These are phyloP conservation scores for Microcebus tavaratra DNA, from an alignment of 2,113 vertebrate species.

Conservation along the genomic window DNA sequence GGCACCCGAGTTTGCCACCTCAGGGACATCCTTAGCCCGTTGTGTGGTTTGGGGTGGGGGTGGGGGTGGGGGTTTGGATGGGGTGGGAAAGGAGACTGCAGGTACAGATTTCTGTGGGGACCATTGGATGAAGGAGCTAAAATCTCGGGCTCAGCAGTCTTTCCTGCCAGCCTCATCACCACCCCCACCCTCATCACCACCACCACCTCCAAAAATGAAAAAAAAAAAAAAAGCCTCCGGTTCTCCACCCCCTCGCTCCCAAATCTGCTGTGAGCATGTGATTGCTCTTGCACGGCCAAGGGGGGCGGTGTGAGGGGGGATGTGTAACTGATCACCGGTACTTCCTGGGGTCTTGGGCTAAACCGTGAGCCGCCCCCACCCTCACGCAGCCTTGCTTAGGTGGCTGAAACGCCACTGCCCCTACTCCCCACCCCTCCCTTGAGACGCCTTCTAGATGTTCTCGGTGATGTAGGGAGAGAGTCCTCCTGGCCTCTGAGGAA, in stretches of 20 bases:
- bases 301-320: not conserved
- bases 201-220: not conserved
- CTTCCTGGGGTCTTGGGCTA: not conserved
- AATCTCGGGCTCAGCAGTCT: constrained; percentile 27
- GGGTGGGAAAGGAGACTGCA: not conserved
- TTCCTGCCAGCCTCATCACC: constrained; percentile 38
- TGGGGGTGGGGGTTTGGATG: not conserved
- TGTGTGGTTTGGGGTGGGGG: not conserved
- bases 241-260: constrained; percentile 65
- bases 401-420: not conserved
- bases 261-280: constrained; percentile 57
- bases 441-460: not conserved
- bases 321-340: constrained; percentile 26
- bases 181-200: constrained; percentile 1
- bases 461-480: not conserved
- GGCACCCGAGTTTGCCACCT: not conserved
- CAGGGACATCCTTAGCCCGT: not conserved
- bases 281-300: constrained; percentile 34
- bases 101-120: not conserved
- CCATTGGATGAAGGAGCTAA: constrained; percentile 4
- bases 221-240: not conserved
- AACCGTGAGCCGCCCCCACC: not conserved
- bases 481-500: not conserved
- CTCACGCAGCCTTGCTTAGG: not conserved
- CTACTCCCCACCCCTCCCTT: not conserved